These are phyloP conservation scores for Pseudorhiza aurosa DNA, from an alignment of 30 jellyfish, hydroid and myxozoan species.

Conservation along the genomic window DNA sequence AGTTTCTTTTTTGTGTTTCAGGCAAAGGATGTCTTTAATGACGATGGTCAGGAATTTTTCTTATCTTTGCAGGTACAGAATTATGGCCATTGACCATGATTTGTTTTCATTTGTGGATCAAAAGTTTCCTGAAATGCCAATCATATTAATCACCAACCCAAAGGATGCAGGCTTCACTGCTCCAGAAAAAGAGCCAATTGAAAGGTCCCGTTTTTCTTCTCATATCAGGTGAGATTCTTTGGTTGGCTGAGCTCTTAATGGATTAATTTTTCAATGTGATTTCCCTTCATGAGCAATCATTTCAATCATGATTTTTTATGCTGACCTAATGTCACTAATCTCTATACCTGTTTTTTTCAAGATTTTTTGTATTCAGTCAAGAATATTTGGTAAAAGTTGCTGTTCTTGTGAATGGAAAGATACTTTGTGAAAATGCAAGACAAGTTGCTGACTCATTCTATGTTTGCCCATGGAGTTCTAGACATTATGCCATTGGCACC, in stretches of 20 bases:
- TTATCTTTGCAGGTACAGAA: conserved; percentile 69
- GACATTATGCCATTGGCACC: conserved; percentile 30
- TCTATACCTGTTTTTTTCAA: too few species aligned
- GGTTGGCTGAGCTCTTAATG: too few species aligned
- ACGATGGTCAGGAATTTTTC: too few species aligned
- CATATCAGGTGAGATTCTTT: conserved; percentile 91
- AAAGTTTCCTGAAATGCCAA: conserved; percentile 55
- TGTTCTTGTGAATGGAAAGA: conserved; percentile 56
- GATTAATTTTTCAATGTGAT: too few species aligned
- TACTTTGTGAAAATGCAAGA: conserved; percentile 57
- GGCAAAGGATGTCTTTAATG: too few species aligned
- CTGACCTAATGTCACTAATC: too few species aligned
- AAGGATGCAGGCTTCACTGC: conserved; percentile 70
- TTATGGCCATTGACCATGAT: conserved; percentile 90
- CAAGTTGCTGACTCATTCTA: conserved; percentile 46
- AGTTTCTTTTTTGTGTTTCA: too few species aligned
- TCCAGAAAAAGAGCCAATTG: conserved; percentile 33
- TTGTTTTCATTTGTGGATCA: conserved; percentile 81
- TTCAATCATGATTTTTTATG: too few species aligned
- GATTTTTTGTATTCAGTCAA: conserved; percentile 68
- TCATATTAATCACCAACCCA: conserved; percentile 88
- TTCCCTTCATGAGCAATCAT: too few species aligned
- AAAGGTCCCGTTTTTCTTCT: conserved; percentile 53
- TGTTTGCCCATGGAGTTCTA: conserved; percentile 88
- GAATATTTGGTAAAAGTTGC: not conserved